Percentiles rank a stretch among this genome's conserved stretches.
phyloP scores from a whole-genome alignment of 1,140 invertebrate genomes.

The Drosophila willistoni region DNA sequence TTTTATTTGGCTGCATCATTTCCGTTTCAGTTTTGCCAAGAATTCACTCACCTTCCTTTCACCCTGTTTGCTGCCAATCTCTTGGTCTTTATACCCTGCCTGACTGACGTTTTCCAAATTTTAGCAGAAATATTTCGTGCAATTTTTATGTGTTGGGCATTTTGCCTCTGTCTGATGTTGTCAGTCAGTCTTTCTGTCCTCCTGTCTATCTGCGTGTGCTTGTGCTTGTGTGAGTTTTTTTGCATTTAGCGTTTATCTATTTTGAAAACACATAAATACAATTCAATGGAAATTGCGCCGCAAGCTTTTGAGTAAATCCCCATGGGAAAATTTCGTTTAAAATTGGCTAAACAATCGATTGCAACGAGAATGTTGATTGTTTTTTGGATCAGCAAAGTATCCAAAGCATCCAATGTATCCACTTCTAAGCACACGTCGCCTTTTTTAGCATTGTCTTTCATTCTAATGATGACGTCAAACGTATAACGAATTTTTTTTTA shows the following conservation, averaged over 20 bases:
- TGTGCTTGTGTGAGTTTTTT: slow-evolving; percentile 1
- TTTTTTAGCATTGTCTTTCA: slow-evolving; percentile 7
- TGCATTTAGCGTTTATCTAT: slow-evolving; percentile 53
- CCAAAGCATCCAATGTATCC: slow-evolving; percentile 17
- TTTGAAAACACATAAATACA: slow-evolving; percentile 51
- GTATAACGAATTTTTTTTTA: not conserved
- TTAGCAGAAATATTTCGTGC: slow-evolving; percentile 27
- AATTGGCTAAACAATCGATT: slow-evolving; percentile 51
- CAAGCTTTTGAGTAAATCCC: slow-evolving; percentile 38
- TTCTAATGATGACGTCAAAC: slow-evolving; percentile 59
- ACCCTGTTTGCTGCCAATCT: not conserved
- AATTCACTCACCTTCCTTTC: slow-evolving; percentile 11
- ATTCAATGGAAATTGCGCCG: slow-evolving; percentile 67
- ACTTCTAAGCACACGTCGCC: not conserved
- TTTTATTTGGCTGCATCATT: slow-evolving; percentile 44
- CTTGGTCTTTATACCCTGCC: not conserved
- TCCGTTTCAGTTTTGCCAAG: slow-evolving; percentile 51
- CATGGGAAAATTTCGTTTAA: slow-evolving; percentile 18
- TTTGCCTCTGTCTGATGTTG: not conserved
- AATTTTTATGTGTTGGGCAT: slow-evolving; percentile 30
- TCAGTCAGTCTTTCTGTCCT: not conserved
- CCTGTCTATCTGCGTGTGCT: too few relatives aligned
- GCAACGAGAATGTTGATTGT: slow-evolving; percentile 27
- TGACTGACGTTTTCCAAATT: slow-evolving; percentile 9
- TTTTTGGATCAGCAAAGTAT: slow-evolving; percentile 29